A percentile compares a stretch with the other conserved stretches of the same genome.
Evolutionary conservation across 2,888 invertebrate genomes (phyloP).

Genomic region (Latrodectus hesperus): DNA sequence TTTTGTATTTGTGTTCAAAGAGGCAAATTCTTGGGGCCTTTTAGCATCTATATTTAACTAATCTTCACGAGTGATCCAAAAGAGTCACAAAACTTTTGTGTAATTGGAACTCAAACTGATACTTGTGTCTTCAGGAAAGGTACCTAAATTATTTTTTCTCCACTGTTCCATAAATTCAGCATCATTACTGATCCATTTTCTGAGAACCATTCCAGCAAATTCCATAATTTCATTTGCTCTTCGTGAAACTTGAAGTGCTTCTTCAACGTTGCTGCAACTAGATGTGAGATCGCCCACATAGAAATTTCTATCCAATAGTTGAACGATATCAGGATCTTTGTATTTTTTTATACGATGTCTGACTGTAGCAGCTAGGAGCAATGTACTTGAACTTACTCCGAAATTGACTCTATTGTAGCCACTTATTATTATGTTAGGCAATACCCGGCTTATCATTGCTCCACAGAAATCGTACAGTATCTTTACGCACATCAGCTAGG

Average conservation of each 20-base stretch:
- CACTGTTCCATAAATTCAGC: not conserved
- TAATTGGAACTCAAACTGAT: not conserved
- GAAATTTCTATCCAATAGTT: not conserved
- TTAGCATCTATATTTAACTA: not conserved
- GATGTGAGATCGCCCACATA: not conserved
- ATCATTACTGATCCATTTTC: not conserved
- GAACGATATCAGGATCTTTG: not conserved
- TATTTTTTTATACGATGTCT: not conserved
- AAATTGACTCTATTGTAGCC: not conserved
- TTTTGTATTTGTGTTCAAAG: slow-evolving; percentile 5
- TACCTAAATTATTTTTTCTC: not conserved
- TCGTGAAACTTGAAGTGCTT: slow-evolving; percentile 3
- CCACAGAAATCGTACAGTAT: too few relatives aligned
- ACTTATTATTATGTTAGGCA: too few relatives aligned
- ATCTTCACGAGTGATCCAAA: not conserved
- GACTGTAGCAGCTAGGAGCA: slow-evolving; percentile 14
- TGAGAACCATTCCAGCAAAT: too few relatives aligned
- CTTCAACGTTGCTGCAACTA: not conserved
- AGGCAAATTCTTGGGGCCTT: not conserved
- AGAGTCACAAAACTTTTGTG: not conserved
- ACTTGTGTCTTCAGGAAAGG: not conserved
- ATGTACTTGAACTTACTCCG: not conserved
- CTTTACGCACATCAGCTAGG: too few relatives aligned
- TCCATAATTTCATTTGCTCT: not conserved
- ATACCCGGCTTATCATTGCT: too few relatives aligned